Evolutionary conservation across 2,888 invertebrate species (phyloP), one percentile per base, ranked within the genome.

Genomic region (Cabera pusaria): DNA sequence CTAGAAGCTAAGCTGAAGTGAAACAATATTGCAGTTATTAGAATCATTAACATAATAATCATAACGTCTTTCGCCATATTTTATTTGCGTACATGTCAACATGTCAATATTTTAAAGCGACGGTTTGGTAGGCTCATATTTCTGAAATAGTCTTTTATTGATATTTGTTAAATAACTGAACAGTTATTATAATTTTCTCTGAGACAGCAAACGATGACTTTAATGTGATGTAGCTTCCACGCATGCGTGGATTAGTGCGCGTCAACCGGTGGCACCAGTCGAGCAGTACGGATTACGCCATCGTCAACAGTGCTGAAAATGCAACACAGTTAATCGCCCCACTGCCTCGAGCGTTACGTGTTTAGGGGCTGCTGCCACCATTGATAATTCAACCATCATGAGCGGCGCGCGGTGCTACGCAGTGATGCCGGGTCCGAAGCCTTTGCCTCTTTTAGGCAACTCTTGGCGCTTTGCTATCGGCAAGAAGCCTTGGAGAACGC

Each of bases 401-500:
- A 68, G 56, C 55, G 71, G 61, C 70, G 80, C 80, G 66, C 84
- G 87, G 64, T 73, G 78, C 56, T 95, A 94, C 72, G 74, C 89
- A 28, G 90, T 90, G 42, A 93, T 95, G 66, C 95, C 95, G 2
- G 95, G 95, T 8, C 95, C 95, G 7, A 92, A 86, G 76, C 92
- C 93, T 28, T 72, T 94, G 64, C 95, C 95, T 0, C 37, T 95
- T 25, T 81, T 95, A 28, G 95, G 95, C 35, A 95, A 95, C 72
- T 92, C 94, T 2, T 95, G 95, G 95, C 90, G 95, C 51, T 95
- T 95, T 73, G 93, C 95, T 28, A 91, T 88, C 42, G 83, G 85
- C 5, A 71, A 68, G 46, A 78, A 80, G 39, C 87, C 84, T 1
- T 88, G 88, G 88, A 63, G 64, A 24, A 86, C 87, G 1, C 69